Evolutionary conservation across 2,113 vertebrate genomes (phyloP).

Genomic region (Oreochromis spilurus): DNA sequence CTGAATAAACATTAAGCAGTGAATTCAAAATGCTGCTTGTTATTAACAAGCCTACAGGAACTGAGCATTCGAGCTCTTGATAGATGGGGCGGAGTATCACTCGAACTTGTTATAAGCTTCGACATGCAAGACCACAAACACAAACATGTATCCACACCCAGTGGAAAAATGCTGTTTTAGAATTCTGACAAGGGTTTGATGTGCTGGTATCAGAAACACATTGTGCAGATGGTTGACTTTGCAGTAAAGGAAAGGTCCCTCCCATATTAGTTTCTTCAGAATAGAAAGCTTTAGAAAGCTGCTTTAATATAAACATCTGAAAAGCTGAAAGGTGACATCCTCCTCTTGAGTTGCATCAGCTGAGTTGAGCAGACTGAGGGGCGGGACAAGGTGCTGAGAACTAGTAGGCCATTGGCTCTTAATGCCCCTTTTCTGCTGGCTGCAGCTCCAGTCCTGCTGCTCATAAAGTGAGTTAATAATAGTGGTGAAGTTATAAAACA

Average conservation of each 20-base stretch:
- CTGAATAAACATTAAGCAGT: neutral
- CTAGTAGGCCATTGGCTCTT: conserved; percentile 17
- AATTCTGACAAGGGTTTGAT: neutral
- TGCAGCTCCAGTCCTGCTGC: neutral
- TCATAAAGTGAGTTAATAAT: conserved; percentile 17
- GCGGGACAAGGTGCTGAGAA: neutral
- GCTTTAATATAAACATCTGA: neutral
- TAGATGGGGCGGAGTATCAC: neutral
- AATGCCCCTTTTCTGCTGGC: neutral
- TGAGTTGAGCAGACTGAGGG: neutral
- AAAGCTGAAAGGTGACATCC: conserved; percentile 33
- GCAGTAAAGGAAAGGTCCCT: neutral
- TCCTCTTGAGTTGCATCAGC: conserved; percentile 62
- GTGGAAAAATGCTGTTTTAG: neutral
- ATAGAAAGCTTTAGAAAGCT: neutral
- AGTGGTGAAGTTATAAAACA: neutral
- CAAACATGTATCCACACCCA: neutral
- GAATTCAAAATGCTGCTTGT: neutral
- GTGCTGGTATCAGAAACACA: neutral
- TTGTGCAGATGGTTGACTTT: neutral
- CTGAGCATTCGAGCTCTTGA: neutral
- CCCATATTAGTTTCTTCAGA: neutral
- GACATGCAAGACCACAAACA: neutral
- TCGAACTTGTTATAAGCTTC: neutral
- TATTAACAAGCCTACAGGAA: neutral